Conservation (phyloP, 2,888 invertebrate species). For the Lithophane socia region DNA sequence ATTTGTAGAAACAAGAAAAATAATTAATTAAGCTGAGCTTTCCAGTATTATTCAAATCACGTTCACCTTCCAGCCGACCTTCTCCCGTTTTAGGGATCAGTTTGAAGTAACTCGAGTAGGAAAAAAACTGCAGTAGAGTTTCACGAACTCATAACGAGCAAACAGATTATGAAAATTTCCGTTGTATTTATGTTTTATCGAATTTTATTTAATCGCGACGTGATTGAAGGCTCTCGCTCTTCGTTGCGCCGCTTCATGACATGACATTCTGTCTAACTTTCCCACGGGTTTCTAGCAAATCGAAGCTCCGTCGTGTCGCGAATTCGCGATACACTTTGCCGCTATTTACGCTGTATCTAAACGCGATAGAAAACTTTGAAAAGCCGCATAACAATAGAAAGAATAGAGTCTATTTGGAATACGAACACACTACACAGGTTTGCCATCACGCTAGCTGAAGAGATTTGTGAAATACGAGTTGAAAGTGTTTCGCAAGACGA, state of each 20-base stretch:
- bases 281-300: conserved; percentile 68
- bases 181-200: conserved; percentile 61
- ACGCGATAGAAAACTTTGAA: conserved; percentile 50
- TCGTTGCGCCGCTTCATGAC: conserved; percentile 74
- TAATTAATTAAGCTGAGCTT: conserved; percentile 55
- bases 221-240: conserved; percentile 81
- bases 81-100: conserved; percentile 52
- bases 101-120: conserved; percentile 45
- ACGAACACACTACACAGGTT: conserved; percentile 21
- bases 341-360: conserved; percentile 45
- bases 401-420: conserved; percentile 40
- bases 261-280: conserved; percentile 71
- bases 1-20: conserved; percentile 51
- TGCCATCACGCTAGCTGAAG: conserved; percentile 34
- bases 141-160: conserved; percentile 49
- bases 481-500: conserved; percentile 47
- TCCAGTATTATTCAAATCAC: conserved; percentile 62
- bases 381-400: conserved; percentile 33
- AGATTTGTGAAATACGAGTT: conserved; percentile 33
- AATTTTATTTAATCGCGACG: conserved; percentile 72
- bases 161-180: conserved; percentile 64
- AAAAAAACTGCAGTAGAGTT: conserved; percentile 49
- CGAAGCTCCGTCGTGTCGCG: conserved; percentile 42
- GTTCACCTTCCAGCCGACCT: conserved; percentile 54
- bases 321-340: conserved; percentile 54